A percentile compares a stretch with the other conserved stretches of the same genome.
phyloP scores from a whole-genome alignment of 2,113 vertebrate genomes.

The Prietella phreatophila region DNA sequence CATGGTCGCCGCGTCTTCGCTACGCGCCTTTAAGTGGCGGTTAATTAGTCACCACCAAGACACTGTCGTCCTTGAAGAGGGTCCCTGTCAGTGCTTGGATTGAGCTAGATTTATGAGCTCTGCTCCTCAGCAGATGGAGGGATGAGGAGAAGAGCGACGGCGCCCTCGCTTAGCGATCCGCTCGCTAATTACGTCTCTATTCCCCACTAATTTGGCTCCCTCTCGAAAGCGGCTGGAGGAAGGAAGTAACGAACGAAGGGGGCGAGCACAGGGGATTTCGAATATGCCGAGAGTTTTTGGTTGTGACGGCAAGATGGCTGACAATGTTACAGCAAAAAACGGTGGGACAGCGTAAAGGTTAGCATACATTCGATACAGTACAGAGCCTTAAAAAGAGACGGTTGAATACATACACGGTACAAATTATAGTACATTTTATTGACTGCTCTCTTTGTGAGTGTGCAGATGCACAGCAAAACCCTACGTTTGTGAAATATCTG shows the following conservation, averaged over 20 bases:
- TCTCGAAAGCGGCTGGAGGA: constrained; percentile 47
- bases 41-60: constrained; percentile 64
- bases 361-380: constrained; percentile 58
- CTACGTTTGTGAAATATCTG: neutral
- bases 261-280: neutral
- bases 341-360: constrained; percentile 26
- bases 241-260: constrained; percentile 4
- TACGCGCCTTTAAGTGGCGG: constrained; percentile 57
- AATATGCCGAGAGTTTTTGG: constrained; percentile 22
- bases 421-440: constrained; percentile 66
- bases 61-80: constrained; percentile 71
- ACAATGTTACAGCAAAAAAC: constrained; percentile 32
- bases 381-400: constrained; percentile 57
- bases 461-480: constrained; percentile 52
- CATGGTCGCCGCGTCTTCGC: constrained; percentile 52
- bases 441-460: constrained; percentile 59
- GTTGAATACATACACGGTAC: constrained; percentile 60
- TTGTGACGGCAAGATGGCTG: constrained; percentile 27
- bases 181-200: constrained; percentile 74
- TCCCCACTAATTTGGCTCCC: constrained; percentile 62
- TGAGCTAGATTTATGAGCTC: constrained; percentile 74
- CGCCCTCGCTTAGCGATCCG: constrained; percentile 66
- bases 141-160: constrained; percentile 60
- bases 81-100: constrained; percentile 69
- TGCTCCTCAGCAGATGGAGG: constrained; percentile 64